phyloP scores from a whole-genome alignment of 2,797 vertebrate genomes.

The Scleropages formosus region DNA sequence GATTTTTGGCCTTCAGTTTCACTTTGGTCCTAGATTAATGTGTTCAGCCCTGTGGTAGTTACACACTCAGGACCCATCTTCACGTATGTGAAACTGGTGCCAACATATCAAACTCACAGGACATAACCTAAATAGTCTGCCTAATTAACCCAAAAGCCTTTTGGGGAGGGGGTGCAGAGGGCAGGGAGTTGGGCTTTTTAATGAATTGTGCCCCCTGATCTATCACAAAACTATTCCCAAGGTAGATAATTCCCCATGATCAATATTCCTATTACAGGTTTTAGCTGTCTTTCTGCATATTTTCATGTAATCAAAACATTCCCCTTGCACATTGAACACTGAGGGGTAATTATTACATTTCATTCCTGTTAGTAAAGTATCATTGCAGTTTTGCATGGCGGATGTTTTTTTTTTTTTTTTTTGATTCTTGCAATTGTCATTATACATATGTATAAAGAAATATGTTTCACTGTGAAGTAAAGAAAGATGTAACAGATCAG shows the following conservation, averaged over 20 bases:
- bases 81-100: conserved; percentile 18
- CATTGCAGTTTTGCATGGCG: neutral
- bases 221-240: neutral
- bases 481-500: no score
- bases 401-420: neutral
- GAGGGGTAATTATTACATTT: neutral
- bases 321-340: neutral
- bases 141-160: conserved; percentile 31
- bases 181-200: conserved; percentile 1
- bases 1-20: neutral
- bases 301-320: conserved; percentile 10
- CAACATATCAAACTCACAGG: conserved; percentile 23
- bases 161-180: conserved; percentile 7
- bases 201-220: conserved; percentile 14
- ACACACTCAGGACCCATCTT: conserved; percentile 7
- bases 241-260: neutral
- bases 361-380: neutral
- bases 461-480: no score
- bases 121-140: conserved; percentile 29
- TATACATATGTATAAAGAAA: no score
- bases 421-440: neutral
- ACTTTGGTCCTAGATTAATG: conserved; percentile 13
- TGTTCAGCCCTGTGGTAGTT: conserved; percentile 25
- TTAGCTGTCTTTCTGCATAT: conserved; percentile 3
- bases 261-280: conserved; percentile 15